phyloP scores from a whole-genome alignment of 2,113 vertebrate species.

The Takifugu bimaculatus region DNA sequence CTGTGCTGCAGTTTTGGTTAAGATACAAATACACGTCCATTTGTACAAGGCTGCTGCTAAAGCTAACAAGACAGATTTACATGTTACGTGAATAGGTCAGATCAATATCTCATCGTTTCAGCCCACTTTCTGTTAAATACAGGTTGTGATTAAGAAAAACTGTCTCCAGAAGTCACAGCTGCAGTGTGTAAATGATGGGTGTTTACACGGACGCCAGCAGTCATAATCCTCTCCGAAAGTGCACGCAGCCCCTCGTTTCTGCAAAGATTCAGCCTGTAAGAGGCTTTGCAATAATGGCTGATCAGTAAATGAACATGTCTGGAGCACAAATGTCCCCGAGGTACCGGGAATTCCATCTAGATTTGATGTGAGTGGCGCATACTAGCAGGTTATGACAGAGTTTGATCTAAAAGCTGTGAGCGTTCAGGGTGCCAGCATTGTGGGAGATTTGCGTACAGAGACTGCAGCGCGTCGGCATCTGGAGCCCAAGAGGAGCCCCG shows the following conservation, averaged over 20 bases:
- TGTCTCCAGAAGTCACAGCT: constrained; percentile 9
- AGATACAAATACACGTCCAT: constrained; percentile 17
- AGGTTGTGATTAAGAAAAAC: constrained; percentile 24
- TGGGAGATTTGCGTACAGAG: constrained; percentile 54
- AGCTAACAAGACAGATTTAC: constrained; percentile 17
- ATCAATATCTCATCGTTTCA: constrained; percentile 18
- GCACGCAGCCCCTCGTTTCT: constrained; percentile 39
- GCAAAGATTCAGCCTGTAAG: constrained; percentile 33
- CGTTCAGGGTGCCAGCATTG: constrained; percentile 67
- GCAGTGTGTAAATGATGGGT: constrained; percentile 30
- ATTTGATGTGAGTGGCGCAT: constrained; percentile 53
- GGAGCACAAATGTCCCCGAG: constrained; percentile 76
- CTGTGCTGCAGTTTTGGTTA: background rate
- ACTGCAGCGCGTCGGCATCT: constrained; percentile 60
- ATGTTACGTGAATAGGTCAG: constrained; percentile 3
- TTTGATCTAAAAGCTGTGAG: constrained; percentile 80
- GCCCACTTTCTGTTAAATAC: constrained; percentile 15
- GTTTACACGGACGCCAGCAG: constrained; percentile 20
- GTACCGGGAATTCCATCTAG: constrained; percentile 75
- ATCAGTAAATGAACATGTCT: constrained; percentile 73
- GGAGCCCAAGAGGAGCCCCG: constrained; percentile 31
- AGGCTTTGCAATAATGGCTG: constrained; percentile 46
- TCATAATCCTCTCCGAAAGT: constrained; percentile 13
- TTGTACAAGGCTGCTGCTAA: constrained; percentile 9
- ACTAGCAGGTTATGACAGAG: too few species aligned